These are phyloP conservation scores for Philopotamus ludificatus DNA, from an alignment of 1,140 invertebrate species.

Conservation along the genomic window DNA sequence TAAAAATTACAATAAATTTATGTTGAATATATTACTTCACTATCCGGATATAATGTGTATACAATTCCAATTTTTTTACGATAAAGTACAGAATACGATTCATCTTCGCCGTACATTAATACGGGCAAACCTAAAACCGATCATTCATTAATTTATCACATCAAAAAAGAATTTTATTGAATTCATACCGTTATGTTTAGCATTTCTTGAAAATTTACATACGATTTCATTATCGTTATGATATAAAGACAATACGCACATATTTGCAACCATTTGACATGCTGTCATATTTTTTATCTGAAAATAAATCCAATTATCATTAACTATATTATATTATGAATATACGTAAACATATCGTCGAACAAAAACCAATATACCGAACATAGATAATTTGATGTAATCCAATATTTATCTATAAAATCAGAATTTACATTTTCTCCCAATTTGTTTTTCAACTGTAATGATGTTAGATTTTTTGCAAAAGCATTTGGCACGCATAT, in stretches of 20 bases:
- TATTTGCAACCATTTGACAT: conserved; percentile 66
- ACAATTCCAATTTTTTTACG: conserved; percentile 55
- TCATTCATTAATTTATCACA: too few species aligned
- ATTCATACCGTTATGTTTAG: too few species aligned
- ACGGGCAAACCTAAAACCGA: conserved; percentile 47
- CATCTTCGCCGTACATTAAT: conserved; percentile 59
- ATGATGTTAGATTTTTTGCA: conserved; percentile 25
- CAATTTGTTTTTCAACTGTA: neutral
- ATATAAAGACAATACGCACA: conserved; percentile 62
- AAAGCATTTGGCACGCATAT: conserved; percentile 36
- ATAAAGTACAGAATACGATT: conserved; percentile 53
- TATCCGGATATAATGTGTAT: conserved; percentile 54
- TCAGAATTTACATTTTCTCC: conserved; percentile 18
- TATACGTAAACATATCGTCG: neutral
- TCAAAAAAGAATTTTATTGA: too few species aligned
- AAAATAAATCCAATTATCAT: conserved; percentile 3
- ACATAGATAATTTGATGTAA: conserved; percentile 32
- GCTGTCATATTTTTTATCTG: conserved; percentile 56
- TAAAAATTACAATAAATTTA: conserved; percentile 3
- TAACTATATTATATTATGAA: neutral
- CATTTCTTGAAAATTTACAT: too few species aligned
- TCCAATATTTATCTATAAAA: conserved; percentile 31
- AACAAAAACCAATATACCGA: conserved; percentile 19
- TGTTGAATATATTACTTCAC: conserved; percentile 40
- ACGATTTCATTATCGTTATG: conserved; percentile 47